Conservation (phyloP, 2,888 invertebrate genomes). For the Ptychoptera contaminata region DNA sequence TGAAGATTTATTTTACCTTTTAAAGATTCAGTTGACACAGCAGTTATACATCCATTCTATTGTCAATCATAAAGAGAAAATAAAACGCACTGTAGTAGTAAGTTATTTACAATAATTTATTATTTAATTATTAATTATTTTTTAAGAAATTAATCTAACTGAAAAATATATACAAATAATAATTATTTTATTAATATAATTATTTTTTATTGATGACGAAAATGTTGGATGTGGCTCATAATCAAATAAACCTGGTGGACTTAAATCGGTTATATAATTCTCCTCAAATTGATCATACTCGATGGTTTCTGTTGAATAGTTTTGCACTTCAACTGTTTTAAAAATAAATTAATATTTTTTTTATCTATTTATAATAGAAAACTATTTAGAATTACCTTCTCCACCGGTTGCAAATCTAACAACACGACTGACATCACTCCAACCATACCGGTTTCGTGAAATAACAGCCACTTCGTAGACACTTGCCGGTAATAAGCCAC, state of each 20-base stretch:
- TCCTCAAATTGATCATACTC: constrained; percentile 16
- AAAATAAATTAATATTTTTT: not conserved
- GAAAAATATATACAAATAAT: too few relatives aligned
- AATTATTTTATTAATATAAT: too few relatives aligned
- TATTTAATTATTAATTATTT: too few relatives aligned
- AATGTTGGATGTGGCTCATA: too few relatives aligned
- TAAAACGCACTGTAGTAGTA: too few relatives aligned
- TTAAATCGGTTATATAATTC: constrained; percentile 17
- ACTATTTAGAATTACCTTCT: constrained; percentile 47
- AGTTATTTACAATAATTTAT: too few relatives aligned
- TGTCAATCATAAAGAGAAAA: too few relatives aligned
- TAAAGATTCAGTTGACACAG: too few relatives aligned
- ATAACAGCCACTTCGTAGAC: constrained; percentile 63
- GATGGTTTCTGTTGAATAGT: constrained; percentile 25
- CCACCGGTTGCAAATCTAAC: constrained; percentile 63
- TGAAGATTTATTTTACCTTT: too few relatives aligned
- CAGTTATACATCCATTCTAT: too few relatives aligned
- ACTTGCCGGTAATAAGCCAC: constrained; percentile 54
- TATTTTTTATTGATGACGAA: too few relatives aligned
- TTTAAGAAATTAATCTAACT: too few relatives aligned
- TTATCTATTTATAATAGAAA: not conserved
- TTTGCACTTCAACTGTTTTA: constrained; percentile 25
- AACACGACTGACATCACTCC: constrained; percentile 62
- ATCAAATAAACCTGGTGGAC: constrained; percentile 12
- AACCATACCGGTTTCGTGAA: constrained; percentile 73